Evolutionary conservation across 2,797 vertebrate species (phyloP), one percentile per base, ranked within the genome.

Genomic region (Pelochelys cantorii): DNA sequence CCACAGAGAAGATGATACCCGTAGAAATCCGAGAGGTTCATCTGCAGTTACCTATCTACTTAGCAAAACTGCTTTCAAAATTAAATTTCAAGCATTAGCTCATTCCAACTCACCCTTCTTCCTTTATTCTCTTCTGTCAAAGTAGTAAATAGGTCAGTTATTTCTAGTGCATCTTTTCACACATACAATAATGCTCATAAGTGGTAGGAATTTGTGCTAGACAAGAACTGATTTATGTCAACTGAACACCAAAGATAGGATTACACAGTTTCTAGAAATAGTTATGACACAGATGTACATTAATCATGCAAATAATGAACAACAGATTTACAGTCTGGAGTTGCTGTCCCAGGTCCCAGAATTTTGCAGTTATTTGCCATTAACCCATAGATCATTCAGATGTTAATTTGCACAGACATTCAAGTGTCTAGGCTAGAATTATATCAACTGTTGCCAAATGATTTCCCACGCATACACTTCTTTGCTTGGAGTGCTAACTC

Each of bases 221-320:
- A 89, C 91, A 85, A 82, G 85, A 87, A 75, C 52, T 68, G 91
- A 92, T 92, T 89, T 92, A 92, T 89, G 79, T 87, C 88, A 85
- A 85, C 82, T 78, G 48, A 80, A 56, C 89, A 87, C 42, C 42
- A 48, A 88, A 86, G 85, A 59, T 55, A 62, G 81, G 86, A 86
- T 89, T 85, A 71, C 83, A 78, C 37, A 31, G 48, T 54, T 89
- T 79, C 86, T 78, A 85, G 83, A n/a, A 83, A 53, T 78, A 89
- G 82, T 68, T 53, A 29, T 81, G 78, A 68, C 68, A 85, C 86
- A 92, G 59, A 27, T 60, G 13, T 29, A 60, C 59, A 60, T 13
- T 60, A 12, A 60, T 27, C 25, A 60, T 60, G 59, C 59, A 60
- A 60, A 60, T 60, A 12, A 60, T 60, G 59, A 60, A 60, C 59